Conservation (phyloP, 2,797 vertebrate species). For the Xenentodon cancila region DNA sequence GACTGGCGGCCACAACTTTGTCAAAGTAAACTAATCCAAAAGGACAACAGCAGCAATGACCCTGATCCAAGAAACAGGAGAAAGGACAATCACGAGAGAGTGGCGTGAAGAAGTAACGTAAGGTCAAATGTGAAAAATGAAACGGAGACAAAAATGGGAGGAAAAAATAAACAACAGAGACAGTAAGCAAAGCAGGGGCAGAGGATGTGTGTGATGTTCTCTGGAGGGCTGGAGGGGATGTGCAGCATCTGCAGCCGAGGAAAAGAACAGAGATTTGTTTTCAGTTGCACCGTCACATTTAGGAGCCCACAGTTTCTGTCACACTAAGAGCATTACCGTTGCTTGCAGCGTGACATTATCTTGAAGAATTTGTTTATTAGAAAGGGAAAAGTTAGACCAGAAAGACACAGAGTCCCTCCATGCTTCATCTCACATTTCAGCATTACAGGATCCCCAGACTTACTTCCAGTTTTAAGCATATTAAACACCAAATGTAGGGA, state of each 20-base stretch:
- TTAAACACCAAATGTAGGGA: too few species aligned
- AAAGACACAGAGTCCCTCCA: too few species aligned
- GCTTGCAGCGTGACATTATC: neutral
- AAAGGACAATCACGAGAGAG: neutral
- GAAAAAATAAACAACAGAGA: too few species aligned
- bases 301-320: constrained; percentile 4
- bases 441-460: too few species aligned
- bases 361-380: too few species aligned
- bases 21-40: too few species aligned
- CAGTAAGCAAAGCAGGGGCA: neutral
- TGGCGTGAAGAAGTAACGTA: neutral
- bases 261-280: constrained; percentile 47
- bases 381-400: too few species aligned
- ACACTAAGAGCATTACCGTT: constrained; percentile 1
- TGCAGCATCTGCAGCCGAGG: constrained; percentile 43
- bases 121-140: constrained; percentile 25
- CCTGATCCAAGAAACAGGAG: too few species aligned
- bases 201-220: constrained; percentile 25
- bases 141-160: neutral
- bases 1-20: too few species aligned
- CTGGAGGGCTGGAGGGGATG: constrained; percentile 34
- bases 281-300: constrained; percentile 13
- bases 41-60: too few species aligned
- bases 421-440: too few species aligned
- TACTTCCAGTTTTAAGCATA: too few species aligned